A percentile compares a stretch with the other conserved stretches of the same genome.
Conservation (phyloP, 2,113 vertebrate species). For the Peromyscus polionotus region DNA sequence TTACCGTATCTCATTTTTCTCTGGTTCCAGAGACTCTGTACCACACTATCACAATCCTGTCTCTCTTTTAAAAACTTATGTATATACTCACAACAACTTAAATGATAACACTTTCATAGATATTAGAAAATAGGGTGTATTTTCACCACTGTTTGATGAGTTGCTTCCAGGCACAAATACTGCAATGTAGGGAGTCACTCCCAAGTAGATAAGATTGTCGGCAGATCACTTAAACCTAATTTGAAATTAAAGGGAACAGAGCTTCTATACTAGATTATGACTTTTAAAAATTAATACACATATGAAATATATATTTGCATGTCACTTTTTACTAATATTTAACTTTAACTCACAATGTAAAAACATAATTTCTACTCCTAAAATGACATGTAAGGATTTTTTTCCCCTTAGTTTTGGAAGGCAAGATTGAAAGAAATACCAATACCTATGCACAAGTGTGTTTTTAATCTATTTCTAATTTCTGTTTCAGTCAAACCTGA, state of each 20-base stretch:
- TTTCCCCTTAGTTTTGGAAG: not conserved
- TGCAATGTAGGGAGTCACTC: not conserved
- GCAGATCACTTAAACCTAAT: not conserved
- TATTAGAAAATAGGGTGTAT: not conserved
- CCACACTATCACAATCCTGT: not conserved
- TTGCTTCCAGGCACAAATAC: not conserved
- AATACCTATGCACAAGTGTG: not conserved
- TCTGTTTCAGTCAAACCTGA: constrained; percentile 40
- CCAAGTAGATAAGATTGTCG: not conserved
- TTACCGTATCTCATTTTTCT: not conserved
- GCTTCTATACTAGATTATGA: not conserved
- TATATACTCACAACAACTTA: not conserved
- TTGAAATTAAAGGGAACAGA: not conserved
- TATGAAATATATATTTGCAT: not conserved
- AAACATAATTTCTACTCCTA: not conserved
- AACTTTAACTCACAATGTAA: constrained; percentile 34
- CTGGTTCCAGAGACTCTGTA: not conserved
- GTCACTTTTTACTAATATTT: not conserved
- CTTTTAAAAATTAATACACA: not conserved
- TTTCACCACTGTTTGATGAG: not conserved
- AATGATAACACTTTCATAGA: constrained; percentile 15
- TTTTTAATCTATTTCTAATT: constrained; percentile 70
- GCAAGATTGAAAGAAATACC: constrained; percentile 24
- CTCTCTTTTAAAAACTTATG: not conserved
- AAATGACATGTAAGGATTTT: constrained; percentile 25